Conservation (phyloP, 2,888 invertebrate species). For the Drosophila nigritarsus region DNA sequence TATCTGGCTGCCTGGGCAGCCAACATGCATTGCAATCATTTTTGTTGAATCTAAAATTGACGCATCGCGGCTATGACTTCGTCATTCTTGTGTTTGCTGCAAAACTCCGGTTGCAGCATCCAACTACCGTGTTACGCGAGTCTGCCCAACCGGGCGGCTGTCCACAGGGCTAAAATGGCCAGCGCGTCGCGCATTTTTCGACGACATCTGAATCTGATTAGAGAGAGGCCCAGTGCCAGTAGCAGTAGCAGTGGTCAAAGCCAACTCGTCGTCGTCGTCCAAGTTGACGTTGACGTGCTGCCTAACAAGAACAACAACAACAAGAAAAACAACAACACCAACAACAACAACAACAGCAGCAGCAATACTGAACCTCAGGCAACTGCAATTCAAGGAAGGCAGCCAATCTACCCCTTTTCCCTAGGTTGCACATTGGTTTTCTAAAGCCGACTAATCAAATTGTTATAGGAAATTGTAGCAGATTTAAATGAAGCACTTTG, state of each 20-base stretch:
- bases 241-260: constrained; percentile 13
- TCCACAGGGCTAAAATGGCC: constrained; percentile 72
- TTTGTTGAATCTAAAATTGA: constrained; percentile 81
- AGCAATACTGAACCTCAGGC: constrained; percentile 22
- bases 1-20: constrained; percentile 55
- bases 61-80: constrained; percentile 82
- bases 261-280: constrained; percentile 37
- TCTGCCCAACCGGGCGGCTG: constrained; percentile 37
- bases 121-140: constrained; percentile 77
- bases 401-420: constrained; percentile 28
- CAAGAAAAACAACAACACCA: constrained; percentile 7
- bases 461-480: neutral
- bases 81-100: constrained; percentile 64
- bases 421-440: constrained; percentile 36
- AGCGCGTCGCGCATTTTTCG: constrained; percentile 81
- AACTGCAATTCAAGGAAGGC: constrained; percentile 49
- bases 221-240: constrained; percentile 33
- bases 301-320: constrained; percentile 38
- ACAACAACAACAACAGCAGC: constrained; percentile 6
- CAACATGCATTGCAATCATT: constrained; percentile 81
- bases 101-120: constrained; percentile 20
- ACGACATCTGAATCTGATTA: constrained; percentile 81
- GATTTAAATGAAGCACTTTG: neutral
- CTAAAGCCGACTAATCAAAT: neutral
- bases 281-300: constrained; percentile 62